Evolutionary conservation across 2,113 vertebrate genomes (phyloP), one percentile per base, ranked within the genome.

Genomic region (Bubalus kerabau): DNA sequence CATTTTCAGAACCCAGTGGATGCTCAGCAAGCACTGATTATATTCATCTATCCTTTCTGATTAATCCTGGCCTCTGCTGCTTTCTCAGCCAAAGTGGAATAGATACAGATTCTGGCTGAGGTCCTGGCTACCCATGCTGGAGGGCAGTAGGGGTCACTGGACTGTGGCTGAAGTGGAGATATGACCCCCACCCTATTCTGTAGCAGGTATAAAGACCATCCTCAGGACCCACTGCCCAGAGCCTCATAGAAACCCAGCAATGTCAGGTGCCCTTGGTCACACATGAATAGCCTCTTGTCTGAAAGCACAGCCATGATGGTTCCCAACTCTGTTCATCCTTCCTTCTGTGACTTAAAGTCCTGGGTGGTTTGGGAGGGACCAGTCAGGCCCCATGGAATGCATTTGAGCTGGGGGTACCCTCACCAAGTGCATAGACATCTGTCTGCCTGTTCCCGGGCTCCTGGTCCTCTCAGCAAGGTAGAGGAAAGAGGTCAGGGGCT

Each of bases 151-250:
- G 26, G 19, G 7, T 14, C 43, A n/a, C 26, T n/a, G 5, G 7
- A 30, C 9, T 28, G 12, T 6, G 23, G 40, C 32, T 36, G 50
- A 19, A 6, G 23, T 81, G 60, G 80, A 97, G 95, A 97, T 97
- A 88, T 62, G 97, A 98, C 94, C 21, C 74, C 4, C 4, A 0
- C 60, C 76, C 36, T 94, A 52, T 10, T 1, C 26, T 30, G n/a
- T 67, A 93, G 96, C 59, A 40, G 94, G 85, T 98, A 91, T 97
- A 98, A 98, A 97, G 95, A 97, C 92, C 62, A 89, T 98, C 87
- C 94, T 97, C 96, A 98, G 82, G 92, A 97, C 89, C 78, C 24
- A 28, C 96, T 86, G 90, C 97, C 98, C 98, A 97, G 98, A 98
- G 93, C 87, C 14, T 46, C 96, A 94, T 96, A 97, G 95, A 82